phyloP scores from a whole-genome alignment of 2,888 invertebrate genomes.

The Napeogenes inachia region DNA sequence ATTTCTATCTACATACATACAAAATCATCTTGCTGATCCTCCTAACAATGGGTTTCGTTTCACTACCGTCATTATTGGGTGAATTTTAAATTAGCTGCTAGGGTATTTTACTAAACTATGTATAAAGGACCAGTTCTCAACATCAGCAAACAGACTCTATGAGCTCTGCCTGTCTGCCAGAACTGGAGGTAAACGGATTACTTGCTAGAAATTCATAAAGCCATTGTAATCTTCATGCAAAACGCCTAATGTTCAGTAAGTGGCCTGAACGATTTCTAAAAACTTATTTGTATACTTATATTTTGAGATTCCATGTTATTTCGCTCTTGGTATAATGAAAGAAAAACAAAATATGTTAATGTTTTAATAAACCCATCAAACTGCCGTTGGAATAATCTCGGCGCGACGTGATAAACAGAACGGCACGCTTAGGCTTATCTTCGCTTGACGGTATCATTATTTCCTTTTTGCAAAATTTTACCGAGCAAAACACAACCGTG shows the following conservation, averaged over 20 bases:
- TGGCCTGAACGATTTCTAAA: conserved; percentile 44
- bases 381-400: conserved; percentile 49
- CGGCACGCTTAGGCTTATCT: conserved; percentile 65
- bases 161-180: conserved; percentile 57
- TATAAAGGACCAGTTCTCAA: conserved; percentile 62
- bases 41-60: conserved; percentile 58
- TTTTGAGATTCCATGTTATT: conserved; percentile 1
- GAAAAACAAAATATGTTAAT: conserved; percentile 28
- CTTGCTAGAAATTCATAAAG: conserved; percentile 70
- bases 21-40: conserved; percentile 50
- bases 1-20: conserved; percentile 25
- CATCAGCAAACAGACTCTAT: conserved; percentile 62
- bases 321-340: conserved; percentile 5
- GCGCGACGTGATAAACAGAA: conserved; percentile 65
- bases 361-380: conserved; percentile 50
- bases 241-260: conserved; percentile 54
- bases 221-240: conserved; percentile 54
- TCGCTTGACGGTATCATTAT: conserved; percentile 72
- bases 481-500: conserved; percentile 61
- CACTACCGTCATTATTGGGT: conserved; percentile 55
- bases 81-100: conserved; percentile 66
- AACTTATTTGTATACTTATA: background rate
- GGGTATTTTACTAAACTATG: conserved; percentile 67
- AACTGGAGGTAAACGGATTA: conserved; percentile 68
- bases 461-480: conserved; percentile 69